A percentile compares a stretch with the other conserved stretches of the same genome.
These are phyloP conservation scores for Ctenicera cuprea DNA, from an alignment of 2,888 invertebrate genomes.

Conservation along the genomic window DNA sequence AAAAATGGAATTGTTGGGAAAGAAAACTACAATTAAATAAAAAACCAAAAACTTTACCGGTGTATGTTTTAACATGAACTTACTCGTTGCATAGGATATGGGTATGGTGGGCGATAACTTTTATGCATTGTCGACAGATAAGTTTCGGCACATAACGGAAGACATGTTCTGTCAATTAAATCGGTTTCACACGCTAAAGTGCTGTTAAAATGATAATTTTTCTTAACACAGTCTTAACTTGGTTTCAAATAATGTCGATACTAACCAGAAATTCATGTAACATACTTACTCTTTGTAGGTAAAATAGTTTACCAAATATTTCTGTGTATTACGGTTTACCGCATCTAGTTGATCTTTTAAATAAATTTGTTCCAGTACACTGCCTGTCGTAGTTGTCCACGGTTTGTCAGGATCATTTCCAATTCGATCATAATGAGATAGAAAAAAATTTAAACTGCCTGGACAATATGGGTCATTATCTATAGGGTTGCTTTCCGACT, in stretches of 20 bases:
- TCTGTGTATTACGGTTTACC: slow-evolving; percentile 68
- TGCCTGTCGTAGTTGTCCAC: slow-evolving; percentile 72
- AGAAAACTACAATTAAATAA: slow-evolving; percentile 61
- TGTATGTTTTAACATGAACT: slow-evolving; percentile 31
- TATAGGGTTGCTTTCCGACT: slow-evolving; percentile 71
- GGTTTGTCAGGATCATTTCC: slow-evolving; percentile 69
- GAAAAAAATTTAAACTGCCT: slow-evolving; percentile 70
- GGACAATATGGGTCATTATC: slow-evolving; percentile 75
- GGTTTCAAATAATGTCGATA: too few relatives aligned
- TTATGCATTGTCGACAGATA: slow-evolving; percentile 74
- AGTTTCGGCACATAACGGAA: slow-evolving; percentile 67
- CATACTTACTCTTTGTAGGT: slow-evolving; percentile 61
- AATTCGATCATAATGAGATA: slow-evolving; percentile 73
- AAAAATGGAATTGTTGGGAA: slow-evolving; percentile 62
- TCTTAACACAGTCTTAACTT: too few relatives aligned
- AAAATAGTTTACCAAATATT: slow-evolving; percentile 60
- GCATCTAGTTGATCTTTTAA: slow-evolving; percentile 67
- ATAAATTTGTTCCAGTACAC: slow-evolving; percentile 73
- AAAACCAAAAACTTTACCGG: neutral
- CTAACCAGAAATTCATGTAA: too few relatives aligned
- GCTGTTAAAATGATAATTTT: slow-evolving; percentile 53
- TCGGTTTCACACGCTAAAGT: slow-evolving; percentile 53
- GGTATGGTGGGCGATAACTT: slow-evolving; percentile 74
- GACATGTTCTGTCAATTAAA: slow-evolving; percentile 42
- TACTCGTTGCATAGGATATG: slow-evolving; percentile 73